Conservation (phyloP, 2,113 vertebrate species). For the Rhinoderma darwinii region DNA sequence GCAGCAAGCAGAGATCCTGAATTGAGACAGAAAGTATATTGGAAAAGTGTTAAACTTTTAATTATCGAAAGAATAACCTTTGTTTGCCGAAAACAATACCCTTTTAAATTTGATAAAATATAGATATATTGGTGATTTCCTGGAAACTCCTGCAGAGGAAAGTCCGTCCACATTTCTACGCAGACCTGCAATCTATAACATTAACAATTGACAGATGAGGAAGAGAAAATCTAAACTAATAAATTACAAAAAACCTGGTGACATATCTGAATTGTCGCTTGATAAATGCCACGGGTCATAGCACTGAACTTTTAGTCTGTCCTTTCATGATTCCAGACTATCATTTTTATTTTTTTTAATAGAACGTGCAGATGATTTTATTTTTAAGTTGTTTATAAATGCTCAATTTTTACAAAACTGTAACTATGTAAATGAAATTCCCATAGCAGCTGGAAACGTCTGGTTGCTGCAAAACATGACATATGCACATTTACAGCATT, state of each 20-base stretch:
- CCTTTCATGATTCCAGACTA: neutral
- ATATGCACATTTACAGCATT: slow-evolving; percentile 14
- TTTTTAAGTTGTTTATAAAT: slow-evolving; percentile 36
- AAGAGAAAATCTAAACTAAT: neutral
- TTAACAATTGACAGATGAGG: neutral
- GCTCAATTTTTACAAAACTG: neutral
- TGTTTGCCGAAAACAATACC: too few species aligned
- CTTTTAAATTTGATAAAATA: too few species aligned
- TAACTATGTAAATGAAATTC: slow-evolving; percentile 13
- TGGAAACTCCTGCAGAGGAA: neutral
- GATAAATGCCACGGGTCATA: neutral
- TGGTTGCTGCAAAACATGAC: slow-evolving; percentile 40
- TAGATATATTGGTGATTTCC: neutral
- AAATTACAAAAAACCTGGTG: neutral
- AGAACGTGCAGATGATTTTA: neutral
- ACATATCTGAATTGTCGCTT: neutral
- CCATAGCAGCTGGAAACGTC: slow-evolving; percentile 44
- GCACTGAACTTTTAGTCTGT: neutral
- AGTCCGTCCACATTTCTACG: neutral
- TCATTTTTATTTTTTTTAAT: neutral
- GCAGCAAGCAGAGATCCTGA: too few species aligned
- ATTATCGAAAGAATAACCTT: too few species aligned
- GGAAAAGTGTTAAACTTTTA: too few species aligned
- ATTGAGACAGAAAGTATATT: too few species aligned
- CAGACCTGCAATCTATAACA: neutral